phyloP scores from a whole-genome alignment of 1,140 invertebrate genomes.

The Araneus ventricosus region DNA sequence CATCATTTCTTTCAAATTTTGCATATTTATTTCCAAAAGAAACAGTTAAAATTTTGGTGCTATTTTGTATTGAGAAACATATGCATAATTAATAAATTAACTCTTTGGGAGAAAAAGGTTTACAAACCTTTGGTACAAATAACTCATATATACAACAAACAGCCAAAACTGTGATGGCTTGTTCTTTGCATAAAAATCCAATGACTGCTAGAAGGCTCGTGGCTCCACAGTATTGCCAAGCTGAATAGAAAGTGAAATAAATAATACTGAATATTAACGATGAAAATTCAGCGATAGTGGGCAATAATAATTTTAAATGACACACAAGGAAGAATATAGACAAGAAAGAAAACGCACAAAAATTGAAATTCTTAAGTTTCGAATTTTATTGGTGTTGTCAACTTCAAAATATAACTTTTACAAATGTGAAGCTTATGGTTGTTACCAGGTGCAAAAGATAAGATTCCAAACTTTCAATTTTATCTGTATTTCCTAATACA shows the following conservation, averaged over 20 bases:
- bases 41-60: too few species aligned
- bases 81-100: too few species aligned
- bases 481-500: too few species aligned
- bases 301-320: neutral
- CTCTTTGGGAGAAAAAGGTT: neutral
- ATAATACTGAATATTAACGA: neutral
- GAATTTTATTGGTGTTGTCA: too few species aligned
- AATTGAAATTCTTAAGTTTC: too few species aligned
- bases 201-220: constrained; percentile 88
- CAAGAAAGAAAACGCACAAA: neutral
- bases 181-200: constrained; percentile 97
- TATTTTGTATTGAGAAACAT: too few species aligned
- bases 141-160: constrained; percentile 95
- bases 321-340: neutral
- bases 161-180: constrained; percentile 96
- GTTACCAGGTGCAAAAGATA: too few species aligned
- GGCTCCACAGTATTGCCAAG: constrained; percentile 86
- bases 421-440: too few species aligned
- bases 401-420: too few species aligned
- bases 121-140: constrained; percentile 80
- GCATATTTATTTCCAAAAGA: too few species aligned
- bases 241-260: constrained; percentile 44
- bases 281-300: neutral
- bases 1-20: too few species aligned
- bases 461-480: too few species aligned